A percentile compares a stretch with the other conserved stretches of the same genome.
These are phyloP conservation scores for Iphiclides podalirius DNA, from an alignment of 2,888 invertebrate species.

Conservation along the genomic window DNA sequence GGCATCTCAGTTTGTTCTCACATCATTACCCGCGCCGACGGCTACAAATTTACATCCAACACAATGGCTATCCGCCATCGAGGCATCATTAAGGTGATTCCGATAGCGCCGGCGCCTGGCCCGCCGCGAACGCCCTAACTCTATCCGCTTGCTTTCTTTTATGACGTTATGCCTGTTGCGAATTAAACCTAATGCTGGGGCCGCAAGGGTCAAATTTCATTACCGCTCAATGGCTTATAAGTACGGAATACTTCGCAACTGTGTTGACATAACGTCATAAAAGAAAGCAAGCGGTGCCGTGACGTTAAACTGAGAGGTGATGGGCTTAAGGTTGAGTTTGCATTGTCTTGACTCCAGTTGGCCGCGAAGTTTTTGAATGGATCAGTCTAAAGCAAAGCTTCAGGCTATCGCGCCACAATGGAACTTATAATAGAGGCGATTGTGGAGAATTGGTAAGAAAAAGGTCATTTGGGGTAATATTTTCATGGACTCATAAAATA, in stretches of 20 bases:
- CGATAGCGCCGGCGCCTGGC: slow-evolving; percentile 71
- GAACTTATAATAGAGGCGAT: slow-evolving; percentile 72
- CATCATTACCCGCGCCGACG: slow-evolving; percentile 81
- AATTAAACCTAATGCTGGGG: slow-evolving; percentile 44
- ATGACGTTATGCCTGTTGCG: slow-evolving; percentile 25
- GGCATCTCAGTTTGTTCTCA: slow-evolving; percentile 80
- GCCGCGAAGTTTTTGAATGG: slow-evolving; percentile 61
- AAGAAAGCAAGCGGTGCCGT: slow-evolving; percentile 47
- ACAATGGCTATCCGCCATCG: slow-evolving; percentile 80
- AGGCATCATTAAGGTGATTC: slow-evolving; percentile 81
- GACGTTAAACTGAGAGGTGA: slow-evolving; percentile 55
- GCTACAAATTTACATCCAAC: slow-evolving; percentile 81
- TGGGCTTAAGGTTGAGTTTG: slow-evolving; percentile 51
- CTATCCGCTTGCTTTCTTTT: too few species aligned
- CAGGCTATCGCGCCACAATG: slow-evolving; percentile 70
- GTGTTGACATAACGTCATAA: slow-evolving; percentile 72
- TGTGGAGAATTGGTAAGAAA: slow-evolving; percentile 62
- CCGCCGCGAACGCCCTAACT: slow-evolving; percentile 48
- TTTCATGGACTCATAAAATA: slow-evolving; percentile 7
- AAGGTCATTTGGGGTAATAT: slow-evolving; percentile 31
- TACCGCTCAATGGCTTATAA: slow-evolving; percentile 44
- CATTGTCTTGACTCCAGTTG: slow-evolving; percentile 41
- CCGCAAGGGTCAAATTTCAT: slow-evolving; percentile 36
- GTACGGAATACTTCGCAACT: slow-evolving; percentile 35
- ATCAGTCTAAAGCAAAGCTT: slow-evolving; percentile 65